Evolutionary conservation across 1,140 invertebrate genomes (phyloP).

Genomic region (Drosophila nigromelanica): DNA sequence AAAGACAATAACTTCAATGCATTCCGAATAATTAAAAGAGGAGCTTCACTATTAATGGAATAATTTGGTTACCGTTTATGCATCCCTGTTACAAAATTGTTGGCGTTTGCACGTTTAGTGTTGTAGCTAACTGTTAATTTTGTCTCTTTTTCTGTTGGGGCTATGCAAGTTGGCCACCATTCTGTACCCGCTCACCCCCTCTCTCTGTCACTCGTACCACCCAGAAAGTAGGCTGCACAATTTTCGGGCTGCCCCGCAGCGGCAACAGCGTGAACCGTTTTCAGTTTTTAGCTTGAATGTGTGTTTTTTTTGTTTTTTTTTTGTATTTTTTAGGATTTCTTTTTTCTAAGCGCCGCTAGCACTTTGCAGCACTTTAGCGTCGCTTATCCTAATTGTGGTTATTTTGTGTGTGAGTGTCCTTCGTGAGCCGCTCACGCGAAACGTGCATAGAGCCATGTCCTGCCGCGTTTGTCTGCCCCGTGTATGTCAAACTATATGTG

Average conservation of each 20-base stretch:
- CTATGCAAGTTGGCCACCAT: slow-evolving; percentile 27
- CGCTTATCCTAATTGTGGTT: slow-evolving; percentile 70
- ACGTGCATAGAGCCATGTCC: slow-evolving; percentile 52
- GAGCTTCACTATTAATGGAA: neutral
- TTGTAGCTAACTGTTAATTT: slow-evolving; percentile 53
- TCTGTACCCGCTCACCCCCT: slow-evolving; percentile 1
- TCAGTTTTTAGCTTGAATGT: slow-evolving; percentile 36
- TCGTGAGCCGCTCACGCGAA: slow-evolving; percentile 54
- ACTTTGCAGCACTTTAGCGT: slow-evolving; percentile 61
- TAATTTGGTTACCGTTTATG: neutral
- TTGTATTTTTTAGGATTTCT: slow-evolving; percentile 11
- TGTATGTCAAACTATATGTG: slow-evolving; percentile 20
- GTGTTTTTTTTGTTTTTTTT: slow-evolving; percentile 4
- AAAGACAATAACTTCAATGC: neutral
- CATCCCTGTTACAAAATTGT: slow-evolving; percentile 39
- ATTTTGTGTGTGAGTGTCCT: slow-evolving; percentile 53
- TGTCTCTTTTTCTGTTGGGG: slow-evolving; percentile 27
- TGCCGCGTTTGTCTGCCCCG: slow-evolving; percentile 47
- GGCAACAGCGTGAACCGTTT: slow-evolving; percentile 36
- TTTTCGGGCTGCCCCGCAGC: slow-evolving; percentile 49
- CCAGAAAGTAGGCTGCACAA: slow-evolving; percentile 51
- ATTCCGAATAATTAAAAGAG: neutral
- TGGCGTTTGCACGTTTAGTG: slow-evolving; percentile 51
- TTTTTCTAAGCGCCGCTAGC: slow-evolving; percentile 50
- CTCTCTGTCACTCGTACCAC: neutral